phyloP scores from a whole-genome alignment of 2,113 vertebrate genomes.

The Nothoprocta perdicaria region DNA sequence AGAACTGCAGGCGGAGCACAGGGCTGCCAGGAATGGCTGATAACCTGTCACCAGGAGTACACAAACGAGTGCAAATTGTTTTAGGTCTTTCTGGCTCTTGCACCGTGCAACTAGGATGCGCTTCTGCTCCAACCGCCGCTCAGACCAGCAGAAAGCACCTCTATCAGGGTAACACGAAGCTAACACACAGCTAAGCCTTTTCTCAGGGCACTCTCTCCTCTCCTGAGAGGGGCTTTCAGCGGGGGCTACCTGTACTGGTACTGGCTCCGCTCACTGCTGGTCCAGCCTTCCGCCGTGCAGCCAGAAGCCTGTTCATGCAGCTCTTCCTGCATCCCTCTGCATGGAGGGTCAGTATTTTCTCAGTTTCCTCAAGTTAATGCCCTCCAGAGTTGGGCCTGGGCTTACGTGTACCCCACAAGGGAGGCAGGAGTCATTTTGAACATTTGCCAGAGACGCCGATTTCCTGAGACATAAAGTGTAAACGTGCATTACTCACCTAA shows the following conservation, averaged over 20 bases:
- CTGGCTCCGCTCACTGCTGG: neutral
- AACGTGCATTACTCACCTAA: neutral
- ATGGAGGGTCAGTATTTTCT: neutral
- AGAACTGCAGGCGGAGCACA: accelerated
- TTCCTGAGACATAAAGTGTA: accelerated
- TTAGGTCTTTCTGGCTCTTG: neutral
- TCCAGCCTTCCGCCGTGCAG: neutral
- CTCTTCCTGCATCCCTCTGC: neutral
- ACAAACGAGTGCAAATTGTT: neutral
- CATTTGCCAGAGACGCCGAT: neutral
- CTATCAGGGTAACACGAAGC: neutral
- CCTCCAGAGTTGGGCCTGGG: neutral
- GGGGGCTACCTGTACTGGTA: accelerated
- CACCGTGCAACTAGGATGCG: neutral
- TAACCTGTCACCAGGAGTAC: neutral
- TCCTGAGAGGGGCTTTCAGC: neutral
- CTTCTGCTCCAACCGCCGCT: accelerated
- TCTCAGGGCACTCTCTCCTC: accelerated
- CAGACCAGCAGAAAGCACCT: neutral
- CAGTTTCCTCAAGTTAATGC: neutral
- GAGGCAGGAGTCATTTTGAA: neutral
- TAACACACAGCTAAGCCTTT: neutral
- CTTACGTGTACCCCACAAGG: neutral
- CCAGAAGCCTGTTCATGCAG: neutral
- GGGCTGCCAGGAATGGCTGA: neutral